phyloP scores from a whole-genome alignment of 2,888 invertebrate genomes.

The Lamproptera curius region DNA sequence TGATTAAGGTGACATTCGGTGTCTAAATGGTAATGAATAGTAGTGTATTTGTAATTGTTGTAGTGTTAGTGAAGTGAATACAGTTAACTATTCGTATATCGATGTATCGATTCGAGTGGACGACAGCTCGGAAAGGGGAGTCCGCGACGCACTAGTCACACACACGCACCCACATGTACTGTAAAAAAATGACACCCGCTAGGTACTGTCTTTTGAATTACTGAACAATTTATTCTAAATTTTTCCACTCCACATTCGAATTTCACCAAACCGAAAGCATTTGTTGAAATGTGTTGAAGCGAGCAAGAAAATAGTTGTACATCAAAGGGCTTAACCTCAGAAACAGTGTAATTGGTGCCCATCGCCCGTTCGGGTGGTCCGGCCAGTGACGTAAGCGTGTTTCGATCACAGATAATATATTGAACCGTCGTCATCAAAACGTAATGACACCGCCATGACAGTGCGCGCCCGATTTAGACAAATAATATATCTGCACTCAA shows the following conservation, averaged over 20 bases:
- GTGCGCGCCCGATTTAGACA: slow-evolving; percentile 74
- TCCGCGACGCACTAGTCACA: slow-evolving; percentile 70
- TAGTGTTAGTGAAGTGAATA: slow-evolving; percentile 69
- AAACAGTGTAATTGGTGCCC: slow-evolving; percentile 29
- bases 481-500: slow-evolving; percentile 75
- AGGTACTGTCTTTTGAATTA: slow-evolving; percentile 4
- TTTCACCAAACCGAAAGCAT: background rate
- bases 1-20: slow-evolving; percentile 63
- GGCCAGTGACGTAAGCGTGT: slow-evolving; percentile 35
- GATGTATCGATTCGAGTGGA: slow-evolving; percentile 30
- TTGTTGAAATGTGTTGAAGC: slow-evolving; percentile 1
- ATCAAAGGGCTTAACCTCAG: slow-evolving; percentile 21
- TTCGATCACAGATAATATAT: slow-evolving; percentile 35
- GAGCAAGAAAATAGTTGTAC: background rate
- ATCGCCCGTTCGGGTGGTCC: slow-evolving; percentile 35
- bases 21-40: slow-evolving; percentile 70
- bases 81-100: slow-evolving; percentile 47
- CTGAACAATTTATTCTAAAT: background rate
- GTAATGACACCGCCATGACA: slow-evolving; percentile 42
- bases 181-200: slow-evolving; percentile 13
- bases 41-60: slow-evolving; percentile 77
- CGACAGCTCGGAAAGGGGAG: slow-evolving; percentile 42
- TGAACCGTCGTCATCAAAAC: slow-evolving; percentile 31
- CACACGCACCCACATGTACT: slow-evolving; percentile 31
- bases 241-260: slow-evolving; percentile 4